These are phyloP conservation scores for Jacana jacana DNA, from an alignment of 2,113 vertebrate species.

Conservation along the genomic window DNA sequence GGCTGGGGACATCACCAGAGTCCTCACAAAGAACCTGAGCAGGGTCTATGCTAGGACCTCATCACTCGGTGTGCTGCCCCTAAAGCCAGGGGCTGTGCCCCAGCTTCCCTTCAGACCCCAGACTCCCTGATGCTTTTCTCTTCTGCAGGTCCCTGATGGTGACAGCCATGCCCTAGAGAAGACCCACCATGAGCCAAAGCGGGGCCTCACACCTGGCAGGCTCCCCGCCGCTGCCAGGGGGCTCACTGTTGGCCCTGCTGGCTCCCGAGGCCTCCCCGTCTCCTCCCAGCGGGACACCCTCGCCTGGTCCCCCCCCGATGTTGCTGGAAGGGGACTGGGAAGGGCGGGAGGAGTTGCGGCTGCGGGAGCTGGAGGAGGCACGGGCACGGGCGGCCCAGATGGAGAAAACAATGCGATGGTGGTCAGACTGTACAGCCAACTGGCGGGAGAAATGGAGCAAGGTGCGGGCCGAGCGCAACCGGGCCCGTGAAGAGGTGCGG, in stretches of 20 bases:
- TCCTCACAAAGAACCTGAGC: neutral
- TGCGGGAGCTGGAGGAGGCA: slow-evolving; percentile 93
- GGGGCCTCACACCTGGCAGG: slow-evolving; percentile 65
- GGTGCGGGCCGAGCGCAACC: slow-evolving; percentile 92
- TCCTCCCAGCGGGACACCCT: slow-evolving; percentile 85
- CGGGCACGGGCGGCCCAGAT: slow-evolving; percentile 92
- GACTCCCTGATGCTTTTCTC: neutral
- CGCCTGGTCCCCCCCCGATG: slow-evolving; percentile 78
- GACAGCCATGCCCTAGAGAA: neutral
- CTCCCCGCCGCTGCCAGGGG: slow-evolving; percentile 71
- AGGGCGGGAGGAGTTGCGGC: slow-evolving; percentile 91
- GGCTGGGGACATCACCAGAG: no score
- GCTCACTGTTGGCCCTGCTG: slow-evolving; percentile 82
- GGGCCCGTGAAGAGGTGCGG: slow-evolving; percentile 90
- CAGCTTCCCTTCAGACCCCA: neutral
- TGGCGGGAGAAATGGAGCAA: slow-evolving; percentile 99
- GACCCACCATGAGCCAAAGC: slow-evolving; percentile 73
- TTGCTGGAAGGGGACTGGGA: slow-evolving; percentile 90
- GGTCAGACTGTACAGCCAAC: slow-evolving; percentile 98
- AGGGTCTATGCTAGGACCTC: accelerated
- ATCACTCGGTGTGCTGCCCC: accelerated
- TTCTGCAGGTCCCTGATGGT: neutral
- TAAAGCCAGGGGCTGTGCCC: accelerated
- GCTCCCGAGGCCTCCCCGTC: slow-evolving; percentile 86
- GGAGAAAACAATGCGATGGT: slow-evolving; percentile 99